These are phyloP conservation scores for Craniophora ligustri DNA, from an alignment of 2,888 invertebrate species.

Conservation along the genomic window DNA sequence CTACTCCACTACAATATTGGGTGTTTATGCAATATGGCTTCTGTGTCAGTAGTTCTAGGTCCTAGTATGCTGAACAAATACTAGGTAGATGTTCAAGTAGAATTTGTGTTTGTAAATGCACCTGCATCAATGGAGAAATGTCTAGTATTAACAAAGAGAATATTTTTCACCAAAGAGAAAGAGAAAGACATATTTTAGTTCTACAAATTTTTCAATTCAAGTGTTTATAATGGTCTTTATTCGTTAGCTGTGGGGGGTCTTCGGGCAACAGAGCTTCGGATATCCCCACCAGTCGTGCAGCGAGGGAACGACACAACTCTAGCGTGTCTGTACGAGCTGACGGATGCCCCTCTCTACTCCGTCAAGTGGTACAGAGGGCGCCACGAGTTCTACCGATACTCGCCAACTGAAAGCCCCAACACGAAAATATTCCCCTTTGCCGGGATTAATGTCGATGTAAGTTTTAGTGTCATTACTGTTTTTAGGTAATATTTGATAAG, in stretches of 20 bases:
- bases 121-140: too few relatives aligned
- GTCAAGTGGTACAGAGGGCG: slow-evolving; percentile 92
- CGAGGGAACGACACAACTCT: slow-evolving; percentile 89
- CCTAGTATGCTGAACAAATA: too few relatives aligned
- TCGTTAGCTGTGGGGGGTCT: slow-evolving; percentile 83
- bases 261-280: slow-evolving; percentile 86
- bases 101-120: too few relatives aligned
- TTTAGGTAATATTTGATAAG: background rate
- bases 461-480: slow-evolving; percentile 61
- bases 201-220: too few relatives aligned
- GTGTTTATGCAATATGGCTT: too few relatives aligned
- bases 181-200: too few relatives aligned
- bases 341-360: slow-evolving; percentile 91
- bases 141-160: too few relatives aligned
- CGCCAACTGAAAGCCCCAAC: slow-evolving; percentile 90
- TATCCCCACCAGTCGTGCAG: slow-evolving; percentile 90
- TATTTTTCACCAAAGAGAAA: too few relatives aligned
- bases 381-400: slow-evolving; percentile 91
- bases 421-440: slow-evolving; percentile 91
- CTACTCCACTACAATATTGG: too few relatives aligned
- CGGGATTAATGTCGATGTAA: slow-evolving; percentile 91
- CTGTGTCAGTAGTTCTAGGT: too few relatives aligned
- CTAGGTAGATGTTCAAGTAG: too few relatives aligned
- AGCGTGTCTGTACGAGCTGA: slow-evolving; percentile 90
- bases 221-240: too few relatives aligned